phyloP scores from a whole-genome alignment of 2,113 vertebrate genomes.

The Crotophaga sulcirostris region DNA sequence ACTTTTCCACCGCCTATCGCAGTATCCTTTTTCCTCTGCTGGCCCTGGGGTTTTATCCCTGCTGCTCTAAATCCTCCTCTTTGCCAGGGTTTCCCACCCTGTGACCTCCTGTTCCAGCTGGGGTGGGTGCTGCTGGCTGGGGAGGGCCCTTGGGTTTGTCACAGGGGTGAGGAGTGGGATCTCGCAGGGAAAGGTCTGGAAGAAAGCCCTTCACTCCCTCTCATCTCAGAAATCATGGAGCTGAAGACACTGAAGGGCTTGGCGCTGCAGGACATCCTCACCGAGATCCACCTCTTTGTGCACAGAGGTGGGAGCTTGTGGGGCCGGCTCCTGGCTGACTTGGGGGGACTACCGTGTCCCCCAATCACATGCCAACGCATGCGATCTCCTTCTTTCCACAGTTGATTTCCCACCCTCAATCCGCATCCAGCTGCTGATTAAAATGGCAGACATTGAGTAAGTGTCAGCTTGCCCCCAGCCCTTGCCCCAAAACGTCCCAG shows the following conservation, averaged over 20 bases:
- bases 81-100: neutral
- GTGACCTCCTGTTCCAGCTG: accelerated
- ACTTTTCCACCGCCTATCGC: constrained; percentile 89
- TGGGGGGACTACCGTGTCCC: neutral
- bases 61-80: neutral
- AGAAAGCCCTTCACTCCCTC: neutral
- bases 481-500: neutral
- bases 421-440: constrained; percentile 90
- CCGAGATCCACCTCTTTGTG: constrained; percentile 90
- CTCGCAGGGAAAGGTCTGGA: neutral
- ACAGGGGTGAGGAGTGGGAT: neutral
- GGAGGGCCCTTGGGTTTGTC: accelerated
- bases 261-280: constrained; percentile 94
- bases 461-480: constrained; percentile 12
- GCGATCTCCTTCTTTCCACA: constrained; percentile 10
- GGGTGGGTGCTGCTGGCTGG: accelerated
- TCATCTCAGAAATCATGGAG: constrained; percentile 83
- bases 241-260: constrained; percentile 94
- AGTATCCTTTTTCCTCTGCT: constrained; percentile 82
- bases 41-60: neutral
- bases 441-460: constrained; percentile 95
- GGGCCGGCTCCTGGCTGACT: accelerated
- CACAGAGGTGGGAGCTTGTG: constrained; percentile 84
- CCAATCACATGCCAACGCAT: accelerated
- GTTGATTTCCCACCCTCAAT: constrained; percentile 92